These are phyloP conservation scores for Chauna torquata DNA, from an alignment of 2,113 vertebrate genomes.

Conservation along the genomic window DNA sequence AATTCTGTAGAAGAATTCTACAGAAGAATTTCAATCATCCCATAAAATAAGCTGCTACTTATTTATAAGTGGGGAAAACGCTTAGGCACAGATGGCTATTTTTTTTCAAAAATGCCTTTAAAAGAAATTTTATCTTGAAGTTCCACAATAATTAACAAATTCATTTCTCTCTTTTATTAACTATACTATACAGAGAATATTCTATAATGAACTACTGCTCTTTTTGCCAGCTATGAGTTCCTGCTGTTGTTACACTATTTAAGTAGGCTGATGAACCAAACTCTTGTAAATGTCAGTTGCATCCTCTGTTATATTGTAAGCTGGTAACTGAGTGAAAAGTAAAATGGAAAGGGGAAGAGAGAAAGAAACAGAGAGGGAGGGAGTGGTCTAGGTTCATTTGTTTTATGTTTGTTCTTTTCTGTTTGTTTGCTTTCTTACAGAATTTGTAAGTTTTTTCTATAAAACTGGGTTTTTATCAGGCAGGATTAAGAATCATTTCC, in stretches of 20 bases:
- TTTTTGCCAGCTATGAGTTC: not conserved
- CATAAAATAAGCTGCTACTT: not conserved
- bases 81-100: not conserved
- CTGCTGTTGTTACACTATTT: not conserved
- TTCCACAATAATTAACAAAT: not conserved
- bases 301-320: not conserved
- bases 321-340: not conserved
- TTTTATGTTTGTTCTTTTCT: not conserved
- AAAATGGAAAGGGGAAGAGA: not conserved
- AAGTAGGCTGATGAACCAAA: not conserved
- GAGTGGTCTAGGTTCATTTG: not conserved
- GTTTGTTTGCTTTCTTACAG: not conserved
- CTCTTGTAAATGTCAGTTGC: not conserved
- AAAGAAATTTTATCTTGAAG: not conserved
- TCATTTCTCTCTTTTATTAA: not conserved
- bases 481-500: not conserved
- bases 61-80: not conserved
- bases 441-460: not conserved
- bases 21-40: not conserved
- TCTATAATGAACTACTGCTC: not conserved
- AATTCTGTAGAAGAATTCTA: not conserved
- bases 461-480: not conserved
- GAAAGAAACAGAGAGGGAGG: not conserved
- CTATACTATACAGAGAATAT: not conserved
- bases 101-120: not conserved